These are phyloP conservation scores for Lytechinus variegatus DNA, from an alignment of 35 echinoderm and acorn worm genomes.

Conservation along the genomic window DNA sequence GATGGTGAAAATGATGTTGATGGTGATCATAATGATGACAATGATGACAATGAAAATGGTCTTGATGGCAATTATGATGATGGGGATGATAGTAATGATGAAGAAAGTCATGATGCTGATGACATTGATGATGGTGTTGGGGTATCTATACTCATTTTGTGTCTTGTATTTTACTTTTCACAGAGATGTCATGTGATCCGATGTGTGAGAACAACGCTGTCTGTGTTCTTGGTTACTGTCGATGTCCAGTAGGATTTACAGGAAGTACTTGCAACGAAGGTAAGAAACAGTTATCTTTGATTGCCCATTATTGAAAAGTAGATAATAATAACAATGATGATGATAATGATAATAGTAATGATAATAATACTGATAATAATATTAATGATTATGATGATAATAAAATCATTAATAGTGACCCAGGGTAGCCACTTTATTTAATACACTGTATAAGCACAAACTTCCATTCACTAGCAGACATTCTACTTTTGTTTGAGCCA, in stretches of 20 bases:
- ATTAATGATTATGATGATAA: too few species aligned
- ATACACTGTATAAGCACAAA: too few species aligned
- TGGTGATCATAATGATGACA: neutral
- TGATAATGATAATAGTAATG: too few species aligned
- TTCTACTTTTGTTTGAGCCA: too few species aligned
- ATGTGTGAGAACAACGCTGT: constrained; percentile 75
- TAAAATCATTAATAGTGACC: too few species aligned
- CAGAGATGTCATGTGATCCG: constrained; percentile 75
- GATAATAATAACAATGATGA: too few species aligned
- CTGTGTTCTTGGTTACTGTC: constrained; percentile 75
- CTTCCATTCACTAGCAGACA: too few species aligned
- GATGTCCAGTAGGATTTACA: constrained; percentile 81
- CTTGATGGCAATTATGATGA: neutral
- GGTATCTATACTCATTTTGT: neutral
- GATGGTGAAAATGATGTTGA: neutral
- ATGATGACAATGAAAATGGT: neutral
- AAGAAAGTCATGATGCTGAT: neutral
- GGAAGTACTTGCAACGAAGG: constrained; percentile 72
- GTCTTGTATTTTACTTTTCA: neutral
- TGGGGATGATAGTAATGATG: neutral
- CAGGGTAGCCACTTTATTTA: too few species aligned
- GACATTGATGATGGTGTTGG: neutral
- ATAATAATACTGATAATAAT: too few species aligned
- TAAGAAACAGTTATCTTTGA: constrained; percentile 10
- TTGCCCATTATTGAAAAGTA: too few species aligned